Evolutionary conservation across 2,888 invertebrate species (phyloP).

Genomic region (Ceratothoa steindachneri): DNA sequence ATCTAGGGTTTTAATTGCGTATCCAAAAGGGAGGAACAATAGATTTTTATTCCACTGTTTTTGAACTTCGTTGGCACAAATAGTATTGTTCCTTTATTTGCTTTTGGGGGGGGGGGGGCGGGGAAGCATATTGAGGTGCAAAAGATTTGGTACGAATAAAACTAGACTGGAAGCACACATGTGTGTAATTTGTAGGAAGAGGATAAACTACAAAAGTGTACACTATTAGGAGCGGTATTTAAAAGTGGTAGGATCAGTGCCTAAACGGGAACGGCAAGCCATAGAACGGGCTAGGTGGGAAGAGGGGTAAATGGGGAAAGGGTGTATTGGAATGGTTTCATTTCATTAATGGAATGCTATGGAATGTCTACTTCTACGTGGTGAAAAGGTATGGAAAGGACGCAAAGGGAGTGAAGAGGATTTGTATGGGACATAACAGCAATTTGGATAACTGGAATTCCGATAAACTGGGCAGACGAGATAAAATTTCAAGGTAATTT

Average conservation of each 20-base stretch:
- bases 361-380: background rate
- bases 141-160: background rate
- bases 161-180: background rate
- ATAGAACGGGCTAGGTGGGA: too few species aligned
- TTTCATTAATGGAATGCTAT: background rate
- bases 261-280: too few species aligned
- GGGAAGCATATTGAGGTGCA: background rate
- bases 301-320: background rate
- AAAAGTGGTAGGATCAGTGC: too few species aligned
- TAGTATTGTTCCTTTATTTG: background rate
- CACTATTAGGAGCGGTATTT: too few species aligned
- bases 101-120: background rate
- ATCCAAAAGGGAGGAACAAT: background rate
- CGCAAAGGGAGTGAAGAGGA: background rate
- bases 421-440: too few species aligned
- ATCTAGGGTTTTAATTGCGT: too few species aligned
- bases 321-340: background rate
- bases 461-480: too few species aligned
- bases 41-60: background rate
- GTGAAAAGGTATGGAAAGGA: too few species aligned
- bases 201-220: background rate
- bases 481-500: too few species aligned
- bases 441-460: too few species aligned
- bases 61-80: background rate
- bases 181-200: background rate